Base-by-base conservation (phyloP, 2,888 invertebrate species). In the Lamproptera curius region DNA sequence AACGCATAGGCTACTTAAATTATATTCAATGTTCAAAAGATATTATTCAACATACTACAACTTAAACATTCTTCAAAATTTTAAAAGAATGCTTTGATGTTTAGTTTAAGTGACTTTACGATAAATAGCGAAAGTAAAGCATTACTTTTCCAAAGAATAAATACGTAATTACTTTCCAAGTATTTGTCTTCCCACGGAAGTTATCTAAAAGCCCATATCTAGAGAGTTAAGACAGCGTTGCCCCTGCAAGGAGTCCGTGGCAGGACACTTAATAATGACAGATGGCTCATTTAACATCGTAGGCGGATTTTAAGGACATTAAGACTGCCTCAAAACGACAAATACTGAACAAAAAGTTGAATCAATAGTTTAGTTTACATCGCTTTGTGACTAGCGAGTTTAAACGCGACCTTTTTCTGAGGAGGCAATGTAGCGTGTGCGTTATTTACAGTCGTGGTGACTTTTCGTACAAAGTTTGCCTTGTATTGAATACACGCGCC, bases 401-500 rank as follows among this genome's bases (percentile, higher is more conserved):
- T 2, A 1, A 15, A 9, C 17, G 3, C 2, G 28, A 39, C 11
- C 11, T 11, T 34, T 6, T 5, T 17, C 26, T 14, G 28, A 26
- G 13, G 41, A 17, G 43, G 49, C 15, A 43, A 49, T 44, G 49
- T 26, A 49, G 28, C n/a, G 5, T 17, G 17, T 15, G 11, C 34
- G 35, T 40, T n/a, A 20, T 11, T 16, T n/a, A 34, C 16, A n/a
- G 39, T 35, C 43, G 39, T 17, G 23, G n/a, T 40, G 43, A 43
- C 35, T 43, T 1, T 17, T 35, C 39, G 23, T 14, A 49, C 39
- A 43, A 28, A 14, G 39, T 31, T 38, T 38, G 47, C 16, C 38
- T 42, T 38, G 42, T 33, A 38, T 38, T 48, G 42, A 42, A 48
- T 46, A 46, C 47, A 42, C 42, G 47, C 35, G 43, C 40, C 49